These are phyloP conservation scores for Acanthochromis polyacanthus DNA, from an alignment of 2,113 vertebrate species.

Conservation along the genomic window DNA sequence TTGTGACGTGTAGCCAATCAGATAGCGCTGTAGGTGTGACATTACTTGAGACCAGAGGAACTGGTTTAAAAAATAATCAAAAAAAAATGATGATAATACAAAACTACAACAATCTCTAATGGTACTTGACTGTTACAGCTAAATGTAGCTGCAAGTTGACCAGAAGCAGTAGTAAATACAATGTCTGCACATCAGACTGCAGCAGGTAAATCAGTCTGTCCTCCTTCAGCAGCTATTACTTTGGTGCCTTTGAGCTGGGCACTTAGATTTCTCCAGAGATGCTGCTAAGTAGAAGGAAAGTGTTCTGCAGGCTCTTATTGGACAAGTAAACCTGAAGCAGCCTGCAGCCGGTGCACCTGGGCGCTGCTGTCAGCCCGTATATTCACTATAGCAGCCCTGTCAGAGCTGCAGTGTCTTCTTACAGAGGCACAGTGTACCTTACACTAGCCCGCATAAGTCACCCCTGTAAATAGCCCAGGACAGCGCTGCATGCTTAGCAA, in stretches of 20 bases:
- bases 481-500: conserved; percentile 64
- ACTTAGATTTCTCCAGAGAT: not conserved
- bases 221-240: not conserved
- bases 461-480: conserved; percentile 75
- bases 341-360: conserved; percentile 38
- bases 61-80: too few species aligned
- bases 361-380: conserved; percentile 34
- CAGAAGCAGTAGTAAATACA: not conserved
- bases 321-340: not conserved
- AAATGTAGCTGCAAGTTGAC: not conserved
- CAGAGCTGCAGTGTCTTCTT: conserved; percentile 77
- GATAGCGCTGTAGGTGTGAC: too few species aligned
- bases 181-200: not conserved
- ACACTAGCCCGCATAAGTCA: conserved; percentile 67
- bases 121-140: not conserved
- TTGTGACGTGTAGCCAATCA: too few species aligned
- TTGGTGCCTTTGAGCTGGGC: conserved; percentile 4
- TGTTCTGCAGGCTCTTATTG: not conserved
- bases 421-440: conserved; percentile 64
- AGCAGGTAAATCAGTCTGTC: not conserved
- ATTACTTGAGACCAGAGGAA: too few species aligned
- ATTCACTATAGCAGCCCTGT: conserved; percentile 44
- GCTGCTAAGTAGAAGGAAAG: not conserved
- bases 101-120: too few species aligned
- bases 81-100: too few species aligned